Evolutionary conservation across 2,113 vertebrate species (phyloP), one percentile per base, ranked within the genome.

Genomic region (Pachycephala philippinensis): DNA sequence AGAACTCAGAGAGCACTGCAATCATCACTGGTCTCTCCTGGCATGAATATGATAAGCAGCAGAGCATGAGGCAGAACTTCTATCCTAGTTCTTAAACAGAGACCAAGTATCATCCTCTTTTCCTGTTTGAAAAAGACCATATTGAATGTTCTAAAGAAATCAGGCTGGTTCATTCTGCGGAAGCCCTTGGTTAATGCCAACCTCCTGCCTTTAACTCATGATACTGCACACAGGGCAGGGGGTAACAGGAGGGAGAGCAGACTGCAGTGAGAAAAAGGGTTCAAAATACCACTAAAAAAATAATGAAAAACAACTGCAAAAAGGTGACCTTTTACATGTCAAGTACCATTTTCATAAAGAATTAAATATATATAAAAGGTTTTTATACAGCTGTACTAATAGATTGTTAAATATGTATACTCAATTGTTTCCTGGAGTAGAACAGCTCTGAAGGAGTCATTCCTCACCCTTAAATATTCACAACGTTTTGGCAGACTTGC

Each of bases 361-460:
- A 90, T 86, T 95, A 92, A 88, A 94, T 84, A 83, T 17, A 72
- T 81, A 94, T 61, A 84, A 66, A 94, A 91, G 68, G 57, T 66
- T 91, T 76, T 70, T 81, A 87, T 61, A 79, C 24, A 33, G 31
- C 59, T 45, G 50, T 44, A 70, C 83, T 89, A 93, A 89, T 91
- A 91, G 79, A 72, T 74, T 87, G 57, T 96, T 89, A 96, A 97
- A 95, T 76, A 82, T 1, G 37, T 35, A 92, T 71, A 92, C 79
- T 49, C 53, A 54, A 60, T 94, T 3, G 17, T 59, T 44, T 93
- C 63, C 33, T 59, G 70, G 39, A 80, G 61, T 31, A 61, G 54
- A 89, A 56, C 3, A 92, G 79, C 60, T 89, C 85, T 81, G 72
- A 83, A 56, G 79, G 90, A 87, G 60, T 26, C 76, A 49, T 42